Evolutionary conservation across 2,888 invertebrate species (phyloP), one percentile per base, ranked within the genome.

Genomic region (Ephialtes manifestator): DNA sequence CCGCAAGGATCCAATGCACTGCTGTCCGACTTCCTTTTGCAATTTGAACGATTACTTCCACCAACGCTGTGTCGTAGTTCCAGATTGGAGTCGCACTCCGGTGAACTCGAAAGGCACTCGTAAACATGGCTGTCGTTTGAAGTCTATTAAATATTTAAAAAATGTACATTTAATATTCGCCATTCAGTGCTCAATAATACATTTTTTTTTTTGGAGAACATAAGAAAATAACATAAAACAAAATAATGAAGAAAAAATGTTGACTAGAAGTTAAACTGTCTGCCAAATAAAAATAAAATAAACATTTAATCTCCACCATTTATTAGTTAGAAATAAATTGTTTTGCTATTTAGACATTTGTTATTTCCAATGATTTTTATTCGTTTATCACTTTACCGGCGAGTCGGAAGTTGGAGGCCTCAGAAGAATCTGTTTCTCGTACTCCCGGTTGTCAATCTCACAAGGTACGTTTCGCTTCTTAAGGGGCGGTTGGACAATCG

Each of bases 31-130:
- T 95, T 94, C 80, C 94, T 92, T 87, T 95, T 94, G 80, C 92
- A 91, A 67, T 92, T 91, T 55, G 91, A 91, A 86, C 92, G 94
- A 86, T 93, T 92, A 72, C 91, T 91, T 89, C 94, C 93, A 35
- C 79, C 80, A 79, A 88, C 93, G 93, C 94, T 91, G 94, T 92
- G 94, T 83, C 89, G 93, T 70, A 91, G 92, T 91, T 87, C 96
- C 75, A 95, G 95, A 88, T 95, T 95, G 24, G 96, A 95, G 89
- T 96, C 96, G 88, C 96, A 96, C 94, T 96, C 96, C 0, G 96
- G 96, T 13, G 96, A 96, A 92, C 96, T 96, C 2, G 96, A 96
- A 83, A 96, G 94, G 7, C 96, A 96, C 90, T 96, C 95, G 93
- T 95, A 95, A 4, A 96, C 96, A 89, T 95, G 95, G 91, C 95